Conservation (phyloP, 35 echinoderm and acorn worm species). For the Chiridota heheva region DNA sequence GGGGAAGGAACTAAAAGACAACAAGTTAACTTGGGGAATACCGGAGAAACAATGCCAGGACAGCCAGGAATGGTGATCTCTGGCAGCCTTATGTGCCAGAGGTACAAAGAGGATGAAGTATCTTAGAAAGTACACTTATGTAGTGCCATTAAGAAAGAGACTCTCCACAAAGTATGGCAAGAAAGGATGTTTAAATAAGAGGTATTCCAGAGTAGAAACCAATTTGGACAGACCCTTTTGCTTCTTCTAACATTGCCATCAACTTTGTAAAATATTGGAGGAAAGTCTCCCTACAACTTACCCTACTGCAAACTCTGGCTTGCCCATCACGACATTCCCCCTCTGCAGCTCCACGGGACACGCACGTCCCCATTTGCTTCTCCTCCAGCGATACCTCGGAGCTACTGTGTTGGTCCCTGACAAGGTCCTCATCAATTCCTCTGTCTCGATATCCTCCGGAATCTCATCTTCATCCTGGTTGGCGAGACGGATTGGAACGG, state of each 20-base stretch:
- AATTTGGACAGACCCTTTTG: too few species aligned
- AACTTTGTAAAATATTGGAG: not conserved
- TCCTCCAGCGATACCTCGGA: slow-evolving; percentile 88
- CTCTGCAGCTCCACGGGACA: slow-evolving; percentile 95
- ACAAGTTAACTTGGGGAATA: too few species aligned
- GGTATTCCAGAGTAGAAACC: too few species aligned
- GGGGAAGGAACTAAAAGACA: too few species aligned
- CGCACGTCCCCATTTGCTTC: slow-evolving; percentile 83
- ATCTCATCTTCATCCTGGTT: slow-evolving; percentile 94
- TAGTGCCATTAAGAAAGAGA: too few species aligned
- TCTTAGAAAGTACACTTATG: too few species aligned
- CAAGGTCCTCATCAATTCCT: slow-evolving; percentile 92
- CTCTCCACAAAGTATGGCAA: too few species aligned
- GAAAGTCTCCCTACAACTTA: slow-evolving; percentile 15
- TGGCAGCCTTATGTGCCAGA: too few species aligned
- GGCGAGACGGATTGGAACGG: slow-evolving; percentile 91
- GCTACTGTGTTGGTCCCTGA: slow-evolving; percentile 86
- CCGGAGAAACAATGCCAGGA: too few species aligned
- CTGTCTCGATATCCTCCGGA: slow-evolving; percentile 90
- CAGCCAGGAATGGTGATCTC: too few species aligned
- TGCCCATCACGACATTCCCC: slow-evolving; percentile 92
- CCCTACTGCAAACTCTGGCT: slow-evolving; percentile 98
- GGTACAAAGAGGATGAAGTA: too few species aligned
- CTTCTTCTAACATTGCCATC: not conserved
- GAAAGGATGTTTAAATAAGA: too few species aligned